These are phyloP conservation scores for Alexandromys fortis DNA, from an alignment of 2,113 vertebrate genomes.

Conservation along the genomic window DNA sequence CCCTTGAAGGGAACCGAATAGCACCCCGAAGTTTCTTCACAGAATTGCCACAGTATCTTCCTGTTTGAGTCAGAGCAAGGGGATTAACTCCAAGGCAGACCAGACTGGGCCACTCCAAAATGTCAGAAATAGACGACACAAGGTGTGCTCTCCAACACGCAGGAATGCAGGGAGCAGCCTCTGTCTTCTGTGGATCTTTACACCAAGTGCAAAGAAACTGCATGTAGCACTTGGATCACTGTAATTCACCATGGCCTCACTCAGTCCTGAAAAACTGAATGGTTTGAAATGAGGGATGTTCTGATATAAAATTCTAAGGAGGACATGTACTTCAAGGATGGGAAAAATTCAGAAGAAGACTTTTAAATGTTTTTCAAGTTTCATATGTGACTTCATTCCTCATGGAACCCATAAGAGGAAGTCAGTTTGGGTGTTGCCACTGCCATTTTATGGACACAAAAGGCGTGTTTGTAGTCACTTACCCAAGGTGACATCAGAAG, in stretches of 20 bases:
- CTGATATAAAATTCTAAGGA: not conserved
- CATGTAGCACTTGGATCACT: not conserved
- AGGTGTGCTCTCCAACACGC: not conserved
- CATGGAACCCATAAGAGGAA: not conserved
- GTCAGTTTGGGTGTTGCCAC: not conserved
- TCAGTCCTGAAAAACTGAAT: not conserved
- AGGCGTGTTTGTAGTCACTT: not conserved
- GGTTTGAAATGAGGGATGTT: not conserved
- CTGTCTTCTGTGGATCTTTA: not conserved
- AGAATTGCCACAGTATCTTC: not conserved
- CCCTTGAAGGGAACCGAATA: not conserved
- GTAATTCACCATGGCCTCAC: not conserved
- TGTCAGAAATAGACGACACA: not conserved
- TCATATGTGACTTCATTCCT: not conserved
- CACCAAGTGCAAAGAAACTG: not conserved
- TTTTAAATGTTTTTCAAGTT: conserved; percentile 17
- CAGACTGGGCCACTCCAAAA: not conserved
- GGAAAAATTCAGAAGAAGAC: not conserved
- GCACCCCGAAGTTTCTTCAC: not conserved
- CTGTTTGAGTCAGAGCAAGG: not conserved
- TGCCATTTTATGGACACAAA: not conserved
- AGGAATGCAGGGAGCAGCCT: not conserved
- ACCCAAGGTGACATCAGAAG: not conserved
- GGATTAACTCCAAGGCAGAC: not conserved
- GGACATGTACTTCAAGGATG: not conserved